Base-by-base conservation (phyloP, 2,113 vertebrate genomes). In the Phainopepla nitens region DNA sequence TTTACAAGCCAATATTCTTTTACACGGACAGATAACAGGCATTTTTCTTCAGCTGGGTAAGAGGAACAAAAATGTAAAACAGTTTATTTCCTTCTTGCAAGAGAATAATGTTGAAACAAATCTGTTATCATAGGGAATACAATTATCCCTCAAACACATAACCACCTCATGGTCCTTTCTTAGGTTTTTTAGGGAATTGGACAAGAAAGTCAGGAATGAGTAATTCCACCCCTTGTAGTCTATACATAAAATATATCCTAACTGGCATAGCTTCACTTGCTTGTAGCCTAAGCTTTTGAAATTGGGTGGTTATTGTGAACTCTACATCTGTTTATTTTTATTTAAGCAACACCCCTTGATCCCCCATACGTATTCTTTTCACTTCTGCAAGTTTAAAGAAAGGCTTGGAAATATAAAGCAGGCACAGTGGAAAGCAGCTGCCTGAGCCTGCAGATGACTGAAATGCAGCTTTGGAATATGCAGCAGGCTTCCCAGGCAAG, bases 241-340 rank as follows among this genome's bases (percentile, higher is more conserved):
- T 71, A 6, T 54, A 54, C 23, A 47, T 35, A 42, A 87, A 93
- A 62, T 60, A 47, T 7, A 53, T 42, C 35, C 24, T 51, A 83
- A 27, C 17, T 79, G 39, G 28, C 42, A 58, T 8, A 22, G 23
- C 36, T 88, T 75, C 51, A 23, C 77, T 60, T 51, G 24, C 33
- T 71, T 82, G 54, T 17, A 70, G 28, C 9, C 29, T 23, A 35
- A 62, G 25, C 22, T 78, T 90, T 77, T 75, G 42, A 66, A 84
- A 66, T 73, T 0, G 1, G 6, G 28, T 18, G 13, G 42, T 61
- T 57, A 41, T 60, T 0, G 0, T 19, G 65, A 84, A 58, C 22
- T 45, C 16, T 45, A 39, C 2, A 1, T 50, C 14, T 45, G 23
- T 78, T 82, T 79, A 22, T 50, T 77, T 91, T 76, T 39, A 65